Conservation (phyloP, 2,797 vertebrate genomes). For the Rhinophrynus dorsalis region DNA sequence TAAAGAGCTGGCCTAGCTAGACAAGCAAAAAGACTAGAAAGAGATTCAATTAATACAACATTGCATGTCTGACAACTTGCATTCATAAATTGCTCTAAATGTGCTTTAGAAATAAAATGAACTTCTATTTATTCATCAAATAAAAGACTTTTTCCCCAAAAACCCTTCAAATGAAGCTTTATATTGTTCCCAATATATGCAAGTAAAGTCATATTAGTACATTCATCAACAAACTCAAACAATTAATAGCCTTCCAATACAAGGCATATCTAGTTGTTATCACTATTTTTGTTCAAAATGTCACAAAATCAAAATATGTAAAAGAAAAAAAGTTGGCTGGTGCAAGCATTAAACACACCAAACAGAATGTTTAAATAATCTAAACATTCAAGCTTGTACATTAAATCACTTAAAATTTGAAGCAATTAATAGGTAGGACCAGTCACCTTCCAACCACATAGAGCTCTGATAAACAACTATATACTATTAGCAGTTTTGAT, state of each 20-base stretch:
- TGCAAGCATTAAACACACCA: no score
- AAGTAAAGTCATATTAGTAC: constrained; percentile 92
- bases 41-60: constrained; percentile 96
- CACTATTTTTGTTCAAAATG: not conserved
- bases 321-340: no score
- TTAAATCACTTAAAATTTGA: no score
- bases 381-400: no score
- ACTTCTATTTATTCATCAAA: constrained; percentile 74
- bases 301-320: not conserved
- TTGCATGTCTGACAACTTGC: constrained; percentile 87
- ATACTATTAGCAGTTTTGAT: no score
- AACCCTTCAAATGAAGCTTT: constrained; percentile 63
- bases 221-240: constrained; percentile 87
- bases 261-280: not conserved
- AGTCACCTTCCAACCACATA: no score
- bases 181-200: constrained; percentile 77
- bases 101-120: constrained; percentile 74
- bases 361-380: no score
- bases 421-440: no score
- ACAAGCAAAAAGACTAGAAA: constrained; percentile 85
- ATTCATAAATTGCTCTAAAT: constrained; percentile 84
- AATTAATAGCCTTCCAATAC: not conserved
- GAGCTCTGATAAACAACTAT: no score
- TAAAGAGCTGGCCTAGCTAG: constrained; percentile 85
- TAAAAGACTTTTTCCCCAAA: constrained; percentile 73